Base-by-base conservation (phyloP, 2,797 vertebrate genomes). In the Melanogrammus aeglefinus region DNA sequence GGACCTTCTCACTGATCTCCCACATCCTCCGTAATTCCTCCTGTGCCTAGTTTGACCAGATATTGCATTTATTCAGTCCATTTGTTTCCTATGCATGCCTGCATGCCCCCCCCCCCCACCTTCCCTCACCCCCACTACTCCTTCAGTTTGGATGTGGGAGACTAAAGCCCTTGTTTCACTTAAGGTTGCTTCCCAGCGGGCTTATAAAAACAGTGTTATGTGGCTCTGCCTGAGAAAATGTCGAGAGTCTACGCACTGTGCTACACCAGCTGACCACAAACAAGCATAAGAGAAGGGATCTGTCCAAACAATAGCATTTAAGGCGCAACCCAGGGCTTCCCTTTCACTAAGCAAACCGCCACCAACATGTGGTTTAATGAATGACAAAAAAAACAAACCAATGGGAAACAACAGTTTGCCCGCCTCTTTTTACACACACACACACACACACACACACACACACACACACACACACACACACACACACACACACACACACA, bases 171-270 rank as follows among this genome's bases (percentile, higher is more conserved):
- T 81, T 77, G 88, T 89, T 92, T 92, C 83, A 91, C 57, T 79
- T 71, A 91, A 87, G 90, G 89, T 88, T 92, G 85, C 92, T 91
- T 92, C 92, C 90, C 90, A 92, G 90, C 92, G 91, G 92, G 90
- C 88, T 91, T 90, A 90, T 92, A 92, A 93, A 92, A 87, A 92
- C 90, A 91, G 90, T 90, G 89, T 93, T 93, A 87, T 90, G 88
- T 90, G 91, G 84, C 79, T 84, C 82, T 91, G 88, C 90, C 91
- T 93, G 94, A 93, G 93, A 94, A 94, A 93, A 90, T 84, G 86
- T 85, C 79, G 86, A 80, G 88, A 81, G 86, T 77, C 77, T 90
- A 86, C 88, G 89, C 90, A 83, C 87, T 85, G 38, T 13, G 83
- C 89, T 89, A 85, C 89, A 91, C 90, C 88, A 90, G 74, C 85